Evolutionary conservation across 2,797 vertebrate genomes (phyloP), one percentile per base, ranked within the genome.

Genomic region (Chelmon rostratus): DNA sequence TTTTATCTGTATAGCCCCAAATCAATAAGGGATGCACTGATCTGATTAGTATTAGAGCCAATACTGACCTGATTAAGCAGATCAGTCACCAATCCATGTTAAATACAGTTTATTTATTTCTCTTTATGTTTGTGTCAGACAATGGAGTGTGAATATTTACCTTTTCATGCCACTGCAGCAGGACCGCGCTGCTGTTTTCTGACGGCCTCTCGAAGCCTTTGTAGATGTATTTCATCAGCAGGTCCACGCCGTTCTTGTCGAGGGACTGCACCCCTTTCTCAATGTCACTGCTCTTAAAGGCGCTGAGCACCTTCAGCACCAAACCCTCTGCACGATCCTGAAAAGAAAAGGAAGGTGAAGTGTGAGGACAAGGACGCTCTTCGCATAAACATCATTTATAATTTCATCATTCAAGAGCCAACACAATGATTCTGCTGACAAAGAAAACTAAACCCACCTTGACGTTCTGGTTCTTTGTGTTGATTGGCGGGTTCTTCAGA

Each of bases 221-320:
- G 95, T 99, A 99, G 95, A 99, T 99, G 92, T 99, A 99, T 89
- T 99, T 99, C 98, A 99, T 99, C 65, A 99, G 95, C 82, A 99
- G 96, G 90, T 99, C 98, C 49, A 99, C 96, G 0, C 96, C 94
- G 0, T 96, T 98, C 92, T 97, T 98, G 91, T 99, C 98, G 79
- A 99, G 95, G 0, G 97, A 98, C 89, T 98, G 98, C 74, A 99
- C 98, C 0, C 95, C 98, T 82, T 98, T 99, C 93, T 99, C 98
- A 0, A 99, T 99, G 83, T 99, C 98, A 0, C 96, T 97, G 89
- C 97, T 96, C 94, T 99, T 99, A 81, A 99, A 99, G 68, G 97
- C 96, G 75, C 97, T 98, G 71, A 99, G 97, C 71, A 99, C 98
- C 91, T 98, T 99, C 79, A 99, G 91, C 73, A 99, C 98, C 76